Evolutionary conservation across 2,888 invertebrate species (phyloP).

Genomic region (Rotaria magnacalcarata): DNA sequence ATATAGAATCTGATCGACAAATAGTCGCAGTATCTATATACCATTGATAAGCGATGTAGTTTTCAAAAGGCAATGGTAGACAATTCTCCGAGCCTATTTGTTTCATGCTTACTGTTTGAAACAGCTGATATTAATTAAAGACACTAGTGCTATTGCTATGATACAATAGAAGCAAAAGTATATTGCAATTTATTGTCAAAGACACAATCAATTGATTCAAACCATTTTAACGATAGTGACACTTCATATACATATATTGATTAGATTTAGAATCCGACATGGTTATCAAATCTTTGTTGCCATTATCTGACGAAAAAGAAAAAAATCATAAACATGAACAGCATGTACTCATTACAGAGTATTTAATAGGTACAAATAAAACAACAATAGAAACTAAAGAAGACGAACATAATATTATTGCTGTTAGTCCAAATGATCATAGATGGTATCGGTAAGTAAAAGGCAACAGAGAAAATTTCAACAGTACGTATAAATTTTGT

Average conservation of each 20-base stretch:
- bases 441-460: slow-evolving; percentile 24
- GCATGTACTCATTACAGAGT: slow-evolving; percentile 30
- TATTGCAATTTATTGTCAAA: too few relatives aligned
- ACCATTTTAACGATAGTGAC: too few relatives aligned
- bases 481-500: too few relatives aligned
- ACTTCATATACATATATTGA: too few relatives aligned
- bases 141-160: neutral
- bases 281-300: neutral
- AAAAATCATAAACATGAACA: neutral
- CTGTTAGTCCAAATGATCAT: slow-evolving; percentile 25
- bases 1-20: too few relatives aligned
- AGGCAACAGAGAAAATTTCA: neutral
- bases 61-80: too few relatives aligned
- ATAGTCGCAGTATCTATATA: too few relatives aligned
- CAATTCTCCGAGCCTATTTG: too few relatives aligned
- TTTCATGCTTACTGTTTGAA: neutral
- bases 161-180: too few relatives aligned
- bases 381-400: neutral
- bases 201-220: too few relatives aligned
- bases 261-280: neutral
- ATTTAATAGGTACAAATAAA: neutral
- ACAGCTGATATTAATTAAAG: neutral
- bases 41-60: too few relatives aligned
- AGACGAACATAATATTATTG: slow-evolving; percentile 21
- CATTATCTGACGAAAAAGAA: neutral